Base-by-base conservation (phyloP, 1,140 invertebrate genomes). In the Andricus grossulariae region DNA sequence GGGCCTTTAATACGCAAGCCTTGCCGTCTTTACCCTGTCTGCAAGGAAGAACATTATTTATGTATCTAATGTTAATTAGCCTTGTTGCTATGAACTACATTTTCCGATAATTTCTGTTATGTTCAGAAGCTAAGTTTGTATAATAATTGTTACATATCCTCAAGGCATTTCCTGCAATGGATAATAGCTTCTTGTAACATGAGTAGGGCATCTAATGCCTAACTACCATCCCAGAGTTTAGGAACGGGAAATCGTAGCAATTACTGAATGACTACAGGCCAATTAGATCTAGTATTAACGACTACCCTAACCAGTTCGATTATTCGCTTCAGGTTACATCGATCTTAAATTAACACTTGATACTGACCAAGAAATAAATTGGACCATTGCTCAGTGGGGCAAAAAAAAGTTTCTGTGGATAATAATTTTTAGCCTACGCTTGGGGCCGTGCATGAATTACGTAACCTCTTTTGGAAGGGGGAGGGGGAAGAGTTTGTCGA, bases 1-100 rank as follows among this genome's bases (percentile, higher is more conserved):
- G 89, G 75, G 93, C 87, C 79, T 92, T 92, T 32, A 93, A 87
- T 1, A 94, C 88, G 81, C 94, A 94, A 49, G 92, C 91, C 80
- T 86, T 90, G 4, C 93, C 93, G 57, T 91, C 88, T 85, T 89
- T 92, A 3, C 93, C 93, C 66, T 93, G 88, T 66, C 94, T 94
- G 52, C 0, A 76, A 80, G 11, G 57, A 79, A 74, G 73, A 79
- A 51, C 77, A 66, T n/a, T 50, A 55, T 80, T 73, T 70, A 10
- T 54, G 5, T 6, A 54, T n/a, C n/a, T 10, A 54, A 54, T 54
- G 3, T 16, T 54, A 54, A 18, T 54, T 54, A 54, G 16, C 16
- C 4, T 18, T 54, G 16, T 19, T 54, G 4, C 16, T n/a, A 8
- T 10, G 18, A 54, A 54, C 3, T 54, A 18, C 52, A 10, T 10